Percentiles rank a stretch among this genome's conserved stretches.
Evolutionary conservation across 2,113 vertebrate species (phyloP).

Genomic region (Nanorana parkeri): DNA sequence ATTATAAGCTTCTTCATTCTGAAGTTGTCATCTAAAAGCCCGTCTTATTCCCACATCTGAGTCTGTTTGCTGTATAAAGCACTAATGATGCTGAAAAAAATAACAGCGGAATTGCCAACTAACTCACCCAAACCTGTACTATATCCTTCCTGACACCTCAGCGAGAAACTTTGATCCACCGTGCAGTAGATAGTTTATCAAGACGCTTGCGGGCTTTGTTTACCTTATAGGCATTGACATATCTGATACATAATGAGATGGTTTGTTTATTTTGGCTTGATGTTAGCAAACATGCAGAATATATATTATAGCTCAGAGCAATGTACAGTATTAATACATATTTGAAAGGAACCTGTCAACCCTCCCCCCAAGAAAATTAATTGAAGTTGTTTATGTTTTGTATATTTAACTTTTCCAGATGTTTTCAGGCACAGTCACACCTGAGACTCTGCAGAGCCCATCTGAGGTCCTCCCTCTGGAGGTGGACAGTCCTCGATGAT

Average conservation of each 20-base stretch:
- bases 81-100: not conserved
- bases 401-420: too few species aligned
- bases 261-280: too few species aligned
- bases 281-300: too few species aligned
- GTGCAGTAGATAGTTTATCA: not conserved
- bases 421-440: too few species aligned
- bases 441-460: too few species aligned
- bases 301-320: too few species aligned
- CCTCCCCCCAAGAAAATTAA: too few species aligned
- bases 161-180: constrained; percentile 20
- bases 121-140: not conserved
- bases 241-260: not conserved
- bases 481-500: too few species aligned
- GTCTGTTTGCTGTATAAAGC: not conserved
- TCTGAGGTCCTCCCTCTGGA: too few species aligned
- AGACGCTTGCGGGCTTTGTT: not conserved
- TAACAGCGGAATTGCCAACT: not conserved
- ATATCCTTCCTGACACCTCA: constrained; percentile 16
- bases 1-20: not conserved
- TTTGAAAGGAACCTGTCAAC: too few species aligned
- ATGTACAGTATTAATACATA: too few species aligned
- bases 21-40: not conserved
- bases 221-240: not conserved
- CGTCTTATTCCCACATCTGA: not conserved
- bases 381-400: too few species aligned